These are phyloP conservation scores for Drosophila acutilabella DNA, from an alignment of 2,888 invertebrate genomes.

Conservation along the genomic window DNA sequence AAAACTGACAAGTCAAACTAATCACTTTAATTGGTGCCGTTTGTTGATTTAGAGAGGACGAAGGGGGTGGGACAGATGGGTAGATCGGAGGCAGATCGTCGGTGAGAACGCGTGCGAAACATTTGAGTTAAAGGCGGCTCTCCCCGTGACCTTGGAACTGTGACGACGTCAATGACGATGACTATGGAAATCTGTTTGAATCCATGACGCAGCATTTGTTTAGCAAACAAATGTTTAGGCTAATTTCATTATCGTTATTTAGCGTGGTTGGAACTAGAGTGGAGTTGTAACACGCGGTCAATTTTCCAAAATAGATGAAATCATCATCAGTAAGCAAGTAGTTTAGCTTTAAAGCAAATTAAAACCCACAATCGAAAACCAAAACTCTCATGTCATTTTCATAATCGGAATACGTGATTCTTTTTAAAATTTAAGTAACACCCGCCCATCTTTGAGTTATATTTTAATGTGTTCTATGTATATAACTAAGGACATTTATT, in stretches of 20 bases:
- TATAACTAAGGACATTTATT: too few species aligned
- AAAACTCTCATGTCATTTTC: too few species aligned
- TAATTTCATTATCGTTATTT: slow-evolving; percentile 24
- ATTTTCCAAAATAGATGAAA: too few species aligned
- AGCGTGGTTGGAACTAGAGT: neutral
- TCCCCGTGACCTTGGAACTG: slow-evolving; percentile 36
- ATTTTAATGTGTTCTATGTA: too few species aligned
- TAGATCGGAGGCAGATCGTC: slow-evolving; percentile 39
- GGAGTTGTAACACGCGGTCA: neutral
- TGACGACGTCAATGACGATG: slow-evolving; percentile 48
- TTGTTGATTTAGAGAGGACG: slow-evolving; percentile 3
- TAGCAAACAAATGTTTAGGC: slow-evolving; percentile 48
- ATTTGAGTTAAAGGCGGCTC: slow-evolving; percentile 40
- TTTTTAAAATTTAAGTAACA: too few species aligned
- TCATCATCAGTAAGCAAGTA: too few species aligned
- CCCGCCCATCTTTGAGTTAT: too few species aligned
- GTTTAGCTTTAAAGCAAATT: too few species aligned
- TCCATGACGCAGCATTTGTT: slow-evolving; percentile 52
- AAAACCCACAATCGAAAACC: too few species aligned
- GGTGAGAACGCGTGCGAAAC: slow-evolving; percentile 72
- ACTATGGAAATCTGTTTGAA: slow-evolving; percentile 8
- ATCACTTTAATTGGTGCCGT: slow-evolving; percentile 73
- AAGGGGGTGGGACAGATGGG: neutral
- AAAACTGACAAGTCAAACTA: slow-evolving; percentile 83
- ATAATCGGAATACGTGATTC: too few species aligned